Conservation (phyloP, 2,888 invertebrate genomes). For the Callyntrura guangdongensis region DNA sequence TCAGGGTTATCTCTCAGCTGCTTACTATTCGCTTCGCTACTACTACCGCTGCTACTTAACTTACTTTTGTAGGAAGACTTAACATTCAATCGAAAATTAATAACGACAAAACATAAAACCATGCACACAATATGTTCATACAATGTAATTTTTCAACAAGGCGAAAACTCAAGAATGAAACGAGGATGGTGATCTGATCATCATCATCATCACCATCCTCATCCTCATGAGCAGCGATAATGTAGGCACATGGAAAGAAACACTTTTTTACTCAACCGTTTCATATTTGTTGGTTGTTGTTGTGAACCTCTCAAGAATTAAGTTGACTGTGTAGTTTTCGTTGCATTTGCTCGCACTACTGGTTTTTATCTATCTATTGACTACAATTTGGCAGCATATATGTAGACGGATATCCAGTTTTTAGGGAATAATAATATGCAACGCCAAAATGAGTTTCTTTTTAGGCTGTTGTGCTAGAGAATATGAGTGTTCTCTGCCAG, state of each 20-base stretch:
- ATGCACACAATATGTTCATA: background rate
- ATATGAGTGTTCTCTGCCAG: no score
- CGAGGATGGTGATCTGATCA: background rate
- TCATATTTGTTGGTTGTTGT: background rate
- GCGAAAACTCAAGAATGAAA: conserved; percentile 15
- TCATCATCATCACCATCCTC: background rate
- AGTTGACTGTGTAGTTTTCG: conserved; percentile 57
- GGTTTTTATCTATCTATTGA: background rate
- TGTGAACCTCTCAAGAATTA: conserved; percentile 37
- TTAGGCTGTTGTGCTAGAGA: no score
- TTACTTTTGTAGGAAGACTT: conserved; percentile 12
- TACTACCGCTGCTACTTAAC: background rate
- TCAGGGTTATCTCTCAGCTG: conserved; percentile 34
- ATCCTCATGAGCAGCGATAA: background rate
- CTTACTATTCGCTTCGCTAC: no score
- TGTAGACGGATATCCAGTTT: background rate
- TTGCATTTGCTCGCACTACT: conserved; percentile 4
- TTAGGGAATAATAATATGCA: no score
- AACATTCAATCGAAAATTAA: conserved; percentile 37
- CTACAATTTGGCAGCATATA: background rate
- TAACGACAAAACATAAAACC: conserved; percentile 33
- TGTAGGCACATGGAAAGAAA: background rate
- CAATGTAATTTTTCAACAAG: background rate
- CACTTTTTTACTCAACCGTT: conserved; percentile 29
- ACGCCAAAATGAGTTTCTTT: no score